Evolutionary conservation across 2,888 invertebrate species (phyloP).

Genomic region (Amphipoea lucens): DNA sequence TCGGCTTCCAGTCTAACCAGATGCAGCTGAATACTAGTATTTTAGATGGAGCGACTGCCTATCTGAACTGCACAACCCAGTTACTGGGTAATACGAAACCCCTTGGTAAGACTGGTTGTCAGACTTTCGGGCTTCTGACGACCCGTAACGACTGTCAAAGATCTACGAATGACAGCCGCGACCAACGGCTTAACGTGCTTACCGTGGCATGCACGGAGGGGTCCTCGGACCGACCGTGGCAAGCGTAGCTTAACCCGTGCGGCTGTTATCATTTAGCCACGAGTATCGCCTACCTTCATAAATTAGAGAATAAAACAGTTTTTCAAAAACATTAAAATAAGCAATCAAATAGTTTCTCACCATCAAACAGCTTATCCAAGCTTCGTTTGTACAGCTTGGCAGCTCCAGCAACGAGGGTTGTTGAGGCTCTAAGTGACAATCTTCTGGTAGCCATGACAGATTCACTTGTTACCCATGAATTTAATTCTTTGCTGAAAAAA

Average conservation of each 20-base stretch:
- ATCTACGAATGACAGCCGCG: not conserved
- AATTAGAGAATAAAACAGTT: not conserved
- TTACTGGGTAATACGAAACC: not conserved
- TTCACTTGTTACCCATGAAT: slow-evolving; percentile 63
- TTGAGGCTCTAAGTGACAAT: slow-evolving; percentile 71
- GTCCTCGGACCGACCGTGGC: not conserved
- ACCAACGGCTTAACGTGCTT: not conserved
- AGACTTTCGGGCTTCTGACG: not conserved
- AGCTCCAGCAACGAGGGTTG: slow-evolving; percentile 69
- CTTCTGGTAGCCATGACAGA: slow-evolving; percentile 45
- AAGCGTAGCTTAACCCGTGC: not conserved
- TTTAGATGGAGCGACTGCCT: not conserved
- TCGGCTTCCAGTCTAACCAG: not conserved
- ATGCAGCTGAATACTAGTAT: not conserved
- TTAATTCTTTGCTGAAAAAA: slow-evolving; percentile 65
- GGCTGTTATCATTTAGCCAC: not conserved
- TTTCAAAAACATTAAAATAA: not conserved
- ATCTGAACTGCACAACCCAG: too few species aligned
- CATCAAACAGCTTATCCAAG: slow-evolving; percentile 64
- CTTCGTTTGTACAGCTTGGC: slow-evolving; percentile 66
- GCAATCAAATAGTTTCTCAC: slow-evolving; percentile 51
- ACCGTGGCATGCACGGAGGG: not conserved
- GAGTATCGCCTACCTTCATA: not conserved
- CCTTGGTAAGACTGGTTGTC: not conserved
- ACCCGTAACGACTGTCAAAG: not conserved